Percentiles rank a stretch among this genome's conserved stretches.
Conservation (phyloP, 2,888 invertebrate genomes). For the Diaperis boleti region DNA sequence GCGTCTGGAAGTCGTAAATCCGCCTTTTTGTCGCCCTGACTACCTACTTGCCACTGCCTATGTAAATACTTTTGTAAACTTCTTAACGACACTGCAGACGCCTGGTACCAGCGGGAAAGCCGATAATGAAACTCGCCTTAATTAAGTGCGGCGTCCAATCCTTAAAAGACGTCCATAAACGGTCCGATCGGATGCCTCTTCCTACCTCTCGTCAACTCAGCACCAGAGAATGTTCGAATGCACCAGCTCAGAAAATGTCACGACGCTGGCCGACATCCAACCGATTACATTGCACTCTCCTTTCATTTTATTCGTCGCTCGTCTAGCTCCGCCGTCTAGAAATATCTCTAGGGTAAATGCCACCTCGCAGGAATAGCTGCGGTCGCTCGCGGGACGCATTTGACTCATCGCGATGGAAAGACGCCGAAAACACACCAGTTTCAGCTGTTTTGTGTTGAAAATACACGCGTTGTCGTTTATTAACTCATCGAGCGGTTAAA, state of each 20-base stretch:
- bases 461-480: no score
- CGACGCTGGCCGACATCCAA: slow-evolving; percentile 63
- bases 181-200: slow-evolving; percentile 27
- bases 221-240: slow-evolving; percentile 52
- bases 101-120: slow-evolving; percentile 11
- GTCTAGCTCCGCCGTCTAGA: slow-evolving; percentile 62
- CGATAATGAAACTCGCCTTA: slow-evolving; percentile 20
- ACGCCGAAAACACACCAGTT: neutral
- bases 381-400: slow-evolving; percentile 24
- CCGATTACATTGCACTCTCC: slow-evolving; percentile 58
- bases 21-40: slow-evolving; percentile 29
- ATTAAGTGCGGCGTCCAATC: slow-evolving; percentile 16
- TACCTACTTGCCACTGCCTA: slow-evolving; percentile 36
- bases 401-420: slow-evolving; percentile 5
- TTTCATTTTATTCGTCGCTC: slow-evolving; percentile 51
- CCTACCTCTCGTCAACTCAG: no score
- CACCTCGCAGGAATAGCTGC: slow-evolving; percentile 59
- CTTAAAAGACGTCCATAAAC: slow-evolving; percentile 20
- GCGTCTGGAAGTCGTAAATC: slow-evolving; percentile 37
- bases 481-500: no score
- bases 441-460: no score
- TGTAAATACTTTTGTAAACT: slow-evolving; percentile 31
- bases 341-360: slow-evolving; percentile 66
- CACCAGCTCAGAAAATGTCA: slow-evolving; percentile 62
- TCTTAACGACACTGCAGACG: slow-evolving; percentile 31